Base-by-base conservation (phyloP, 2,797 vertebrate genomes). In the Phrynocephalus forsythii region DNA sequence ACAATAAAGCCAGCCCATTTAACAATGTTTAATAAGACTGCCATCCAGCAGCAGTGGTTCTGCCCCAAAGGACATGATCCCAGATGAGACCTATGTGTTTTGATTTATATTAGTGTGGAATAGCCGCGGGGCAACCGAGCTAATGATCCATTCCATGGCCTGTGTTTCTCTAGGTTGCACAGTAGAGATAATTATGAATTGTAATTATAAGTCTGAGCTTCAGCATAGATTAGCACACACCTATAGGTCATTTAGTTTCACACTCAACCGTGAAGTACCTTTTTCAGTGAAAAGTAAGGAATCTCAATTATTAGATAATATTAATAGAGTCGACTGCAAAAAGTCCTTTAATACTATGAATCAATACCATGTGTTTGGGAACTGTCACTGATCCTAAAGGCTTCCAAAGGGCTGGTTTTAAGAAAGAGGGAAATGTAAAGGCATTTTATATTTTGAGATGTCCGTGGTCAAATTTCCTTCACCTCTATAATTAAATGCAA, bases 151-250 rank as follows among this genome's bases (percentile, higher is more conserved):
- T 90, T 86, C 91, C 91, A 93, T 94, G 91, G 92, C 91, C 88
- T 78, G 44, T 76, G 82, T 86, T 93, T 92, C 91, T 95, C 90
- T 83, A 93, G 89, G 92, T 91, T 90, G 92, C 91, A 87, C 90
- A 90, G 79, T 48, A 91, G 50, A 93, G 91, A 84, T 95, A 92
- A 94, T 95, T 95, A 95, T 91, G 88, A 94, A 86, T 88, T 92
- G 94, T 89, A 89, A 93, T 86, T 87, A 94, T 56, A 63, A 92
- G 89, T 48, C 90, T 90, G 66, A 50, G 85, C 90, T 91, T 92
- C 90, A 90, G 89, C 76, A 90, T 38, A 87, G 86, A 90, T 84
- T 93, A 91, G 89, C 90, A 91, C 77, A 89, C 3, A 52, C 77
- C 86, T 90, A 90, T 90, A 90, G 73, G 86, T 88, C 94, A 87